These are phyloP conservation scores for Gastracanthus pulcherrimus DNA, from an alignment of 2,888 invertebrate species.

Conservation along the genomic window DNA sequence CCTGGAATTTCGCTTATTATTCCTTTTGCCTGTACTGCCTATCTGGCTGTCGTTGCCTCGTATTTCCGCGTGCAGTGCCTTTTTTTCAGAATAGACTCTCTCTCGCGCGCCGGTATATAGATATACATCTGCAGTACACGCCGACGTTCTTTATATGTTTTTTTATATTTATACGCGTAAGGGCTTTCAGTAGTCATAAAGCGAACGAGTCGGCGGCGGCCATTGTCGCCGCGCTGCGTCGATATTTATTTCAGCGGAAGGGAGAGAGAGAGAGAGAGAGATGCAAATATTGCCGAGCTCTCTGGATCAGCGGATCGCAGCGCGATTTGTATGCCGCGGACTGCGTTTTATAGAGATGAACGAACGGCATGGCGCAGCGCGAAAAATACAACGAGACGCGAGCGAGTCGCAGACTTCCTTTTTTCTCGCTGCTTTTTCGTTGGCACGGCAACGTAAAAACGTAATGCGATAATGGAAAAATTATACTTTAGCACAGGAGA, in stretches of 20 bases:
- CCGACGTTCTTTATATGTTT: neutral
- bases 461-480: slow-evolving; percentile 15
- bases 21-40: neutral
- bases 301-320: slow-evolving; percentile 7
- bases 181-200: slow-evolving; percentile 39
- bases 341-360: slow-evolving; percentile 47
- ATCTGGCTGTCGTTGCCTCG: no score
- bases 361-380: neutral
- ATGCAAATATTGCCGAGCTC: slow-evolving; percentile 19
- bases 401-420: neutral
- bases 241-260: slow-evolving; percentile 46
- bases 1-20: slow-evolving; percentile 30
- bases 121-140: no score
- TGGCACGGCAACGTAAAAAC: neutral
- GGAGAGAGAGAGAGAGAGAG: neutral
- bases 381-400: neutral
- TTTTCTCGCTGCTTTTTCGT: neutral
- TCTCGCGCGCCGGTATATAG: neutral
- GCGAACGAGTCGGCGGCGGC: neutral
- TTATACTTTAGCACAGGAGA: slow-evolving; percentile 13
- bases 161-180: slow-evolving; percentile 23
- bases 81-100: neutral
- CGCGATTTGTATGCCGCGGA: slow-evolving; percentile 7
- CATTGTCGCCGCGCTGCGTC: slow-evolving; percentile 17
- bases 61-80: neutral